These are phyloP conservation scores for Centropus bengalensis DNA, from an alignment of 2,113 vertebrate species.

Conservation along the genomic window DNA sequence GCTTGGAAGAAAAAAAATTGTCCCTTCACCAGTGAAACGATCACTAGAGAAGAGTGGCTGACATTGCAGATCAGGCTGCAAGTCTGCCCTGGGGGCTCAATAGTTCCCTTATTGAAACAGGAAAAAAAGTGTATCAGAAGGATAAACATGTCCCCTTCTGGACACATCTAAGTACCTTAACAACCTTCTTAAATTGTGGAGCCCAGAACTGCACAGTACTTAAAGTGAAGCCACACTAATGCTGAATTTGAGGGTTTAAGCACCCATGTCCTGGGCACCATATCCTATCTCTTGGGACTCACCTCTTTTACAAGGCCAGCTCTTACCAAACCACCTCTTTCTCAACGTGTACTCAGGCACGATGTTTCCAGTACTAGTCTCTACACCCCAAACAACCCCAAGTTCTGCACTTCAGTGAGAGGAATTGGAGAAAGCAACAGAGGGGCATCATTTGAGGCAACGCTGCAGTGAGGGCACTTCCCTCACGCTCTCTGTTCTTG, in stretches of 20 bases:
- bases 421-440: neutral
- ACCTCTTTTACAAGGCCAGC: neutral
- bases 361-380: neutral
- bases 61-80: neutral
- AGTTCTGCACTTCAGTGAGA: neutral
- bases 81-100: neutral
- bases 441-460: neutral
- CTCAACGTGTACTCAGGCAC: neutral
- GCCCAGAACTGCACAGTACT: neutral
- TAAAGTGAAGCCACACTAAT: neutral
- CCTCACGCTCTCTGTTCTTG: neutral
- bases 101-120: neutral
- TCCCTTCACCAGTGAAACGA: neutral
- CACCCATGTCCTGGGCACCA: accelerated
- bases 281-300: neutral
- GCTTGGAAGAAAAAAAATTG: neutral
- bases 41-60: neutral
- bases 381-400: neutral
- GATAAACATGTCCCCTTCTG: neutral
- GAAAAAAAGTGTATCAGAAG: neutral
- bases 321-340: neutral
- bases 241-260: neutral
- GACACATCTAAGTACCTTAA: neutral
- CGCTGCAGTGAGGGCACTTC: neutral
- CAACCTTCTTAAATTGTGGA: neutral